Base-by-base conservation (phyloP, 2,113 vertebrate genomes). In the Morone chrysops region DNA sequence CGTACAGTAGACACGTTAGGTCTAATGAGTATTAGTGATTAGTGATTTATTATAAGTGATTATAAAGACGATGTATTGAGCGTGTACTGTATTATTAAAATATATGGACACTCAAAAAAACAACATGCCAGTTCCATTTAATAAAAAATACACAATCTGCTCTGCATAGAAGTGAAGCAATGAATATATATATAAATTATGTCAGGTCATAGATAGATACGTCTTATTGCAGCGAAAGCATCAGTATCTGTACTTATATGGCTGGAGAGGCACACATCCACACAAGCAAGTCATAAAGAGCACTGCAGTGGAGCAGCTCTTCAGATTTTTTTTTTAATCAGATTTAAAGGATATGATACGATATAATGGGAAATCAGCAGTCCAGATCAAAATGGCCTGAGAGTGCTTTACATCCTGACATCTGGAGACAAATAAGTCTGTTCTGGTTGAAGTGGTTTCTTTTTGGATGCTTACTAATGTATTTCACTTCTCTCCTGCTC, bases 341-440 rank as follows among this genome's bases (percentile, higher is more conserved):
- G 72, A 87, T 80, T 89, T 65, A 72, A 89, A 80, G 78, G 36
- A 77, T 65, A 79, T 80, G 65, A 91, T 80, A 57, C 61, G 54
- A 61, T 75, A 57, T 86, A 89, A 93, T 87, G 47, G 84, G 81
- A 89, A 92, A 70, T 69, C 89, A 83, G 48, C 18, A 22, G 66
- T 40, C 80, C 79, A 81, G 68, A 89, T 83, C 84, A 60, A 40
- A 89, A 89, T 76, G 75, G 66, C 73, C 62, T 17, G 41, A 73
- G 63, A 81, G 62, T 63, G 65, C 71, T 81, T 87, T 65, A 80
- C 63, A 45, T 89, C 25, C 75, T 73, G 85, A 66, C 68, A 62
- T 63, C 25, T 48, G 54, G 81, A 71, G 81, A 77, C 73, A 62
- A 85, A 87, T 80, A 63, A 10, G 1, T 51, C 51, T 60, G 20